These are phyloP conservation scores for Scolopax rusticola DNA, from an alignment of 2,797 vertebrate genomes.

Conservation along the genomic window DNA sequence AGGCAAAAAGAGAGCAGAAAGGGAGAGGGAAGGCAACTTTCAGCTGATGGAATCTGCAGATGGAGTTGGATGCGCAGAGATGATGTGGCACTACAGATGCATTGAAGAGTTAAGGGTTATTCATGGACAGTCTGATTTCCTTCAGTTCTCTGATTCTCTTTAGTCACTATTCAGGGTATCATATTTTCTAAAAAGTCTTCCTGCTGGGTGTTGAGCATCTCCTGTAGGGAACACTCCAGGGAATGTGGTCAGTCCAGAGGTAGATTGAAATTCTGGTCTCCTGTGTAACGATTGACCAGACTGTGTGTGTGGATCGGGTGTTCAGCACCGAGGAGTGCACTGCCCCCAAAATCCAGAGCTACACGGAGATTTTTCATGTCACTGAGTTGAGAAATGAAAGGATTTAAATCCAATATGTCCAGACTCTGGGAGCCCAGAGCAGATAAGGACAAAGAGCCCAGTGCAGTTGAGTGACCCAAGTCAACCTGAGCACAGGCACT, in stretches of 20 bases:
- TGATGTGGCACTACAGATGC: background rate
- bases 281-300: rapidly evolving
- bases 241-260: background rate
- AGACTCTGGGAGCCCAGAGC: background rate
- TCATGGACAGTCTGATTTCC: background rate
- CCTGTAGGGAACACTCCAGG: background rate
- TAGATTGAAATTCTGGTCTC: background rate
- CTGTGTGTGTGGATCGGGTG: background rate
- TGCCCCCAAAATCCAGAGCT: background rate
- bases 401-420: background rate
- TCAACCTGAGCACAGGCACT: background rate
- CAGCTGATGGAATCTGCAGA: background rate
- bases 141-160: background rate
- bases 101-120: background rate
- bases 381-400: background rate
- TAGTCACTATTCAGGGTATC: background rate
- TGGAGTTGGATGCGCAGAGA: background rate
- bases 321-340: background rate
- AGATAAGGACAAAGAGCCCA: background rate
- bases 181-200: background rate
- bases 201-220: background rate
- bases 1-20: background rate
- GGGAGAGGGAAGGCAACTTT: background rate
- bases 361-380: background rate
- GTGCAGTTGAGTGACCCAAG: background rate